Conservation (phyloP, 2,113 vertebrate species). For the Athene noctua region DNA sequence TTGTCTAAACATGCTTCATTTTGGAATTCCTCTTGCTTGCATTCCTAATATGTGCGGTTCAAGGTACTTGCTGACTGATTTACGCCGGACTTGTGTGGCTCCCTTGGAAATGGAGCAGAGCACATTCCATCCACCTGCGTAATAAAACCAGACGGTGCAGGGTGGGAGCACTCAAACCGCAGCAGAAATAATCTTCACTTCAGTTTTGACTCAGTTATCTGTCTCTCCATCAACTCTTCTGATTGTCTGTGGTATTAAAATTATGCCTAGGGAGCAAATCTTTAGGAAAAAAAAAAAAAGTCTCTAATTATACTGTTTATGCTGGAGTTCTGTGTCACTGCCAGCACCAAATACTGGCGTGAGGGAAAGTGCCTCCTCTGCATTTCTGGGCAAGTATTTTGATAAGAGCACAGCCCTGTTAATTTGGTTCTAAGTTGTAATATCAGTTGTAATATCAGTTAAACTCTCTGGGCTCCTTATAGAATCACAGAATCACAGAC, state of each 20-base stretch:
- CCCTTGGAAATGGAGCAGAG: constrained; percentile 54
- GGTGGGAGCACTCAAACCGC: not conserved
- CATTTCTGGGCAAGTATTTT: not conserved
- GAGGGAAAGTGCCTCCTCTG: not conserved
- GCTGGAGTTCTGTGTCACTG: not conserved
- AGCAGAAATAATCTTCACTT: constrained; percentile 7
- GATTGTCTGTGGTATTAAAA: not conserved
- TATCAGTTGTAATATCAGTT: not conserved
- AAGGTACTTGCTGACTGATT: constrained; percentile 68
- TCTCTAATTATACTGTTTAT: not conserved
- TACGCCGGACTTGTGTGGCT: constrained; percentile 24
- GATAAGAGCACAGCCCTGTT: not conserved
- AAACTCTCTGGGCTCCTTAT: not conserved
- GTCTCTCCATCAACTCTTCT: not conserved
- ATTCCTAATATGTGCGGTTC: constrained; percentile 46
- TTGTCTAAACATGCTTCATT: constrained; percentile 57
- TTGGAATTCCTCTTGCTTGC: constrained; percentile 39
- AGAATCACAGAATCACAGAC: not conserved
- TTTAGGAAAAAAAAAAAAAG: not conserved
- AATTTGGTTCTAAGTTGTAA: not conserved
- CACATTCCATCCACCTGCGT: constrained; percentile 50
- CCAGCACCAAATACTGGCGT: not conserved
- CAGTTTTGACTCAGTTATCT: not conserved
- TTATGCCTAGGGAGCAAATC: not conserved
- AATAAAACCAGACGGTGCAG: constrained; percentile 32